A percentile compares a stretch with the other conserved stretches of the same genome.
phyloP scores from a whole-genome alignment of 2,113 vertebrate genomes.

The Eclectus roratus region DNA sequence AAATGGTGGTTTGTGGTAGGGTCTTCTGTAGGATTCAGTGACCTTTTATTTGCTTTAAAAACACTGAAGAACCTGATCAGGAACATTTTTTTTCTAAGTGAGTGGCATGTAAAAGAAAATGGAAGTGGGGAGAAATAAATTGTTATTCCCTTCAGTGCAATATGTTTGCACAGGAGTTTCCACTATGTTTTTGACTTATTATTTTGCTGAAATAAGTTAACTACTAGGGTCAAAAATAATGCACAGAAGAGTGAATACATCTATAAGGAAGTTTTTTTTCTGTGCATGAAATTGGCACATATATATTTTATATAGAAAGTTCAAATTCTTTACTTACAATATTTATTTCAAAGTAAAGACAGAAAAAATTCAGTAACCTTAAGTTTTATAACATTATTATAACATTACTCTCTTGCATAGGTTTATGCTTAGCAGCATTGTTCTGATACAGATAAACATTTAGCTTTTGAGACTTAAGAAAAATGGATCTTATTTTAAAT shows the following conservation, averaged over 20 bases:
- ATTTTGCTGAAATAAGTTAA: background rate
- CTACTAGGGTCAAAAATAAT: background rate
- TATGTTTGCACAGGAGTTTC: background rate
- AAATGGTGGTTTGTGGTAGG: background rate
- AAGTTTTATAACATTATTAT: background rate
- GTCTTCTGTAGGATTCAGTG: background rate
- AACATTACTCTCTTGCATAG: background rate
- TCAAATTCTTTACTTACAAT: background rate
- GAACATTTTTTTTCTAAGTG: background rate
- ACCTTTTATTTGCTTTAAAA: background rate
- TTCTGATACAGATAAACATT: background rate
- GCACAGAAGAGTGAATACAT: background rate
- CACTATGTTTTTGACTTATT: background rate
- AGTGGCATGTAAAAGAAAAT: background rate
- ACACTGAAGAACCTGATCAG: background rate
- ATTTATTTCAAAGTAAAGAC: background rate
- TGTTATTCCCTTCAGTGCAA: background rate
- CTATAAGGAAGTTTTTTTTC: background rate
- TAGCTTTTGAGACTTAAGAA: background rate
- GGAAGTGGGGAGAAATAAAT: background rate
- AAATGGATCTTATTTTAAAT: background rate
- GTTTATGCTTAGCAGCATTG: background rate
- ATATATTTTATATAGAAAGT: background rate
- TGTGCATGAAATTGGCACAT: background rate
- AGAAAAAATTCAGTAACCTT: background rate